A percentile compares a stretch with the other conserved stretches of the same genome.
These are phyloP conservation scores for Ascaphus truei DNA, from an alignment of 2,113 vertebrate species.

Conservation along the genomic window DNA sequence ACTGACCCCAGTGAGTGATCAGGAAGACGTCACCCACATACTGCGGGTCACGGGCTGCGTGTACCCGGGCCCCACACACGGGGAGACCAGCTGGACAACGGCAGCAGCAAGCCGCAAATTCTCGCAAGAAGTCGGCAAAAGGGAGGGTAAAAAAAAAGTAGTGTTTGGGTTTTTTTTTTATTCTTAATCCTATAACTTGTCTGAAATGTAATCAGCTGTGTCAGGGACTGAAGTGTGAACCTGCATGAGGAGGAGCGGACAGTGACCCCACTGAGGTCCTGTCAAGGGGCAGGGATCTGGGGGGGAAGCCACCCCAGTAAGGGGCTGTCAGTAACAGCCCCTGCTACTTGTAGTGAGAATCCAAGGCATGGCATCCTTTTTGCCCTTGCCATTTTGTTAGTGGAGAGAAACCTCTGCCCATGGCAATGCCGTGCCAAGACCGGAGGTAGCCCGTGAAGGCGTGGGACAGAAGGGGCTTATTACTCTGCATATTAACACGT, in stretches of 20 bases:
- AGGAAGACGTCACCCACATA: conserved; percentile 51
- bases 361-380: neutral
- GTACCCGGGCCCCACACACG: conserved; percentile 20
- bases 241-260: conserved; percentile 6
- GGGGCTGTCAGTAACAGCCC: neutral
- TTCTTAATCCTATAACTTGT: conserved; percentile 12
- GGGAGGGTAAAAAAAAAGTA: conserved; percentile 20
- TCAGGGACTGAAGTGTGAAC: neutral
- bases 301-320: neutral
- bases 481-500: neutral
- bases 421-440: neutral
- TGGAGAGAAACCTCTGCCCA: neutral
- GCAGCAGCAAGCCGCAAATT: conserved; percentile 26
- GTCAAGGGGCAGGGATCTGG: neutral
- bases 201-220: neutral
- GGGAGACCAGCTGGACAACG: conserved; percentile 4
- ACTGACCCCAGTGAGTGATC: conserved; percentile 67
- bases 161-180: conserved; percentile 14
- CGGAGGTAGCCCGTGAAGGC: too few species aligned
- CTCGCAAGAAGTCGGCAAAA: conserved; percentile 15
- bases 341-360: neutral
- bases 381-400: neutral
- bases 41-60: conserved; percentile 36
- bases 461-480: too few species aligned
- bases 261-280: neutral